phyloP scores from a whole-genome alignment of 2,888 invertebrate genomes.

The Ommatoiulus sabulosus region DNA sequence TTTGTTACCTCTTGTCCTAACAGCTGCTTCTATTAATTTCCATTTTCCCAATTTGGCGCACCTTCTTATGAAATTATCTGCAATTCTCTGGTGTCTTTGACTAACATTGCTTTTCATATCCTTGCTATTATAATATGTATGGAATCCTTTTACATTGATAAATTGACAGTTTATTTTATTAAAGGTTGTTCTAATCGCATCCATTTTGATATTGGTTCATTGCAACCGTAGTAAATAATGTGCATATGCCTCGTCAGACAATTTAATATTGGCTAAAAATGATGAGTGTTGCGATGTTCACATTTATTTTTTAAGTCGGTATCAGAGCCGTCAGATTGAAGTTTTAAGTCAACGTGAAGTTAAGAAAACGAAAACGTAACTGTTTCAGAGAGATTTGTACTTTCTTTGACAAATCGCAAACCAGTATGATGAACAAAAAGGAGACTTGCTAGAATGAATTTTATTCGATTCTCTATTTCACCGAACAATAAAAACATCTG shows the following conservation, averaged over 20 bases:
- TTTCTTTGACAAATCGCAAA: too few species aligned
- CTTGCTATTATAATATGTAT: not conserved
- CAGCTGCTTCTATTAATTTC: not conserved
- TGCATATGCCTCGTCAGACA: not conserved
- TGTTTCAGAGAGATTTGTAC: too few species aligned
- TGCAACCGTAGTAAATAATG: not conserved
- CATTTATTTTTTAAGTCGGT: too few species aligned
- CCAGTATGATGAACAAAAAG: too few species aligned
- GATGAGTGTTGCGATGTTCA: too few species aligned
- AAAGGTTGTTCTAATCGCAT: conserved; percentile 5
- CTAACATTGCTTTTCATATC: conserved; percentile 25
- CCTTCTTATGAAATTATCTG: not conserved
- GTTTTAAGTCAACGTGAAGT: too few species aligned
- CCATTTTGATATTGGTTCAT: conserved; percentile 21
- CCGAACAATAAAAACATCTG: too few species aligned
- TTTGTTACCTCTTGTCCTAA: not conserved
- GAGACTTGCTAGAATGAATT: too few species aligned
- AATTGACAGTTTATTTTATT: conserved; percentile 34
- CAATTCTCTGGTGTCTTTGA: not conserved
- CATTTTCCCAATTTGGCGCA: not conserved
- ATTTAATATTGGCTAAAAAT: not conserved
- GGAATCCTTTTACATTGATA: conserved; percentile 28
- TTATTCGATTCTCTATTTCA: too few species aligned
- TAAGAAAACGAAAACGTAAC: too few species aligned
- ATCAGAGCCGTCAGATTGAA: too few species aligned